phyloP scores from a whole-genome alignment of 2,888 invertebrate species.

The Petrolisthes cinctipes region DNA sequence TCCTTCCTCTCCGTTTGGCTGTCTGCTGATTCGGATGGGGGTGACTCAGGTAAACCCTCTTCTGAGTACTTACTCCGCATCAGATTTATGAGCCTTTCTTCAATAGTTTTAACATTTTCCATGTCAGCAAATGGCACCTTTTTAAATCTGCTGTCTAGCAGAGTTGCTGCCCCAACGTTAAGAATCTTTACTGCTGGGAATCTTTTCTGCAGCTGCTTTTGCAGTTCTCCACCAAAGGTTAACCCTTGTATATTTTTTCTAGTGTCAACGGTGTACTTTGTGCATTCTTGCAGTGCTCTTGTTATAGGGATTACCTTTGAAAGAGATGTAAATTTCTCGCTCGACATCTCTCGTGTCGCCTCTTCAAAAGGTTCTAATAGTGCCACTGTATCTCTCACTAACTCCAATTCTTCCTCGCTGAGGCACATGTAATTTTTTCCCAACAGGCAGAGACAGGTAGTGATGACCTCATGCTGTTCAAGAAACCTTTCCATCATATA shows the following conservation, averaged over 20 bases:
- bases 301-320: slow-evolving; percentile 28
- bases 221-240: slow-evolving; percentile 6
- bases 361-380: slow-evolving; percentile 37
- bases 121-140: slow-evolving; percentile 14
- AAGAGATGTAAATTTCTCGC: slow-evolving; percentile 24
- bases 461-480: slow-evolving; percentile 24
- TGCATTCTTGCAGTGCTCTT: slow-evolving; percentile 25
- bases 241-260: not conserved
- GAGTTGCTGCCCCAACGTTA: not conserved
- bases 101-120: not conserved
- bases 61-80: not conserved
- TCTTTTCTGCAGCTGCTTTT: not conserved
- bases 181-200: not conserved
- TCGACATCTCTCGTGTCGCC: slow-evolving; percentile 29
- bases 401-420: not conserved
- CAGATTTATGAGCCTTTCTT: not conserved
- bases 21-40: not conserved
- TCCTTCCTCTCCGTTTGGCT: not conserved
- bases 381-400: slow-evolving; percentile 6
- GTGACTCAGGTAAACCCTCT: not conserved
- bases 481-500: slow-evolving; percentile 37
- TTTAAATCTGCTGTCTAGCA: not conserved
- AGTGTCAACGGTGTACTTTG: not conserved
- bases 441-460: slow-evolving; percentile 25
- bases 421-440: slow-evolving; percentile 27